Evolutionary conservation across 1,140 invertebrate genomes (phyloP).

Genomic region (Drosophila sp.): DNA sequence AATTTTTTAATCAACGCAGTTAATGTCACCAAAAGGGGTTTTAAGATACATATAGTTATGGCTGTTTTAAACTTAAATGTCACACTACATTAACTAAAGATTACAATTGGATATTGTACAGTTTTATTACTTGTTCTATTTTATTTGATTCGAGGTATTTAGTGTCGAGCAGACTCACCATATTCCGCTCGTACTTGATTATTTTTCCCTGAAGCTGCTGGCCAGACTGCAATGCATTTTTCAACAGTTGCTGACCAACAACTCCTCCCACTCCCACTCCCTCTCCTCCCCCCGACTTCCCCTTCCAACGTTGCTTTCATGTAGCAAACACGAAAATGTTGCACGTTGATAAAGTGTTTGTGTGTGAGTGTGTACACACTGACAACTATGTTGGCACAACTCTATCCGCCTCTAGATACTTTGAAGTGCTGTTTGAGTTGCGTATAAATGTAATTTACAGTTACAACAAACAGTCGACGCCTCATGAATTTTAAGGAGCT

Average conservation of each 20-base stretch:
- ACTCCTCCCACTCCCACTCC: conserved; percentile 7
- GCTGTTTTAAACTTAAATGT: too few relatives aligned
- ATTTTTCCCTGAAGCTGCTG: neutral
- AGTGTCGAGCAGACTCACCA: neutral
- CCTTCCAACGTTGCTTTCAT: too few relatives aligned
- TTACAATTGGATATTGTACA: too few relatives aligned
- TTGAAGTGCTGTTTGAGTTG: conserved; percentile 78
- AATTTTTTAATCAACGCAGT: too few relatives aligned
- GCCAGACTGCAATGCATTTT: conserved; percentile 42
- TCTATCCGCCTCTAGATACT: conserved; percentile 32
- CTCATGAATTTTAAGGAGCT: conserved; percentile 80
- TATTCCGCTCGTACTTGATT: neutral
- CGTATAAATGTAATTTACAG: conserved; percentile 81
- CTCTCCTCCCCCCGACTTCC: too few relatives aligned
- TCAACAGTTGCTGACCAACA: conserved; percentile 41
- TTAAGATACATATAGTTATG: too few relatives aligned
- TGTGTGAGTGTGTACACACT: conserved; percentile 10
- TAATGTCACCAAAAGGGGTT: too few relatives aligned
- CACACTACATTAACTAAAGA: too few relatives aligned
- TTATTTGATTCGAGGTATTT: neutral
- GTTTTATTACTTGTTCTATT: too few relatives aligned
- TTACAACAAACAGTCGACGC: conserved; percentile 67
- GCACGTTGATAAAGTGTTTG: conserved; percentile 6
- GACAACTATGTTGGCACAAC: conserved; percentile 12
- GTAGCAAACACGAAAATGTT: conserved; percentile 36